These are phyloP conservation scores for Grapholita molesta DNA, from an alignment of 1,140 invertebrate species.

Conservation along the genomic window DNA sequence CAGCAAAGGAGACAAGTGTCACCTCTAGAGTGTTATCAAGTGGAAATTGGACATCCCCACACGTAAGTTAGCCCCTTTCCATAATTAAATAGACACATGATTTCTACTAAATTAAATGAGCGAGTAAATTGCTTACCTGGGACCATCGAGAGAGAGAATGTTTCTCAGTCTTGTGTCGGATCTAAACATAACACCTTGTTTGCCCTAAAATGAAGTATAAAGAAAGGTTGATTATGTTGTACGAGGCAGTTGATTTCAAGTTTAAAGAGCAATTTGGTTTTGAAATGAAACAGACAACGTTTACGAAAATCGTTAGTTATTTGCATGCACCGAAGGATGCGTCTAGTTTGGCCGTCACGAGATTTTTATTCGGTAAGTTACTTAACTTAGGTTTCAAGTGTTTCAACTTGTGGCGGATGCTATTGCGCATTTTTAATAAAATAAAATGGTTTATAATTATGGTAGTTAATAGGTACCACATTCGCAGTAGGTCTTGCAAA, in stretches of 20 bases:
- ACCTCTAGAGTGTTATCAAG: background rate
- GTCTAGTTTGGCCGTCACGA: constrained; percentile 85
- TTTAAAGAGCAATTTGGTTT: constrained; percentile 56
- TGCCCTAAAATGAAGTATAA: constrained; percentile 19
- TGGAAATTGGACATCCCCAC: background rate
- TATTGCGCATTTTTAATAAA: too few relatives aligned
- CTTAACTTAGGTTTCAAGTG: too few relatives aligned
- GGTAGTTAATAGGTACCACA: too few relatives aligned
- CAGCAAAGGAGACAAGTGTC: background rate
- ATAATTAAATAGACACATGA: constrained; percentile 12
- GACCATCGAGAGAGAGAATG: background rate
- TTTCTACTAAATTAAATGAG: background rate
- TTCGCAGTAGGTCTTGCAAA: too few relatives aligned
- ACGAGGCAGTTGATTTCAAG: constrained; percentile 33
- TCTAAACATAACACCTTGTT: background rate
- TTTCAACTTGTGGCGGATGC: too few relatives aligned
- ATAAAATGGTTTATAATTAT: too few relatives aligned
- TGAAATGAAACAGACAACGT: constrained; percentile 39
- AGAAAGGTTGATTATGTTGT: constrained; percentile 25
- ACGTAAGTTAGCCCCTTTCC: background rate
- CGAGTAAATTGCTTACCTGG: background rate
- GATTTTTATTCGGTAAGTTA: constrained; percentile 87
- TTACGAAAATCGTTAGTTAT: constrained; percentile 75
- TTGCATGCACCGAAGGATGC: constrained; percentile 86
- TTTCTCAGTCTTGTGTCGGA: background rate